Evolutionary conservation across 64 coral and sea anemone genomes (phyloP).

Genomic region (Montipora cactus): DNA sequence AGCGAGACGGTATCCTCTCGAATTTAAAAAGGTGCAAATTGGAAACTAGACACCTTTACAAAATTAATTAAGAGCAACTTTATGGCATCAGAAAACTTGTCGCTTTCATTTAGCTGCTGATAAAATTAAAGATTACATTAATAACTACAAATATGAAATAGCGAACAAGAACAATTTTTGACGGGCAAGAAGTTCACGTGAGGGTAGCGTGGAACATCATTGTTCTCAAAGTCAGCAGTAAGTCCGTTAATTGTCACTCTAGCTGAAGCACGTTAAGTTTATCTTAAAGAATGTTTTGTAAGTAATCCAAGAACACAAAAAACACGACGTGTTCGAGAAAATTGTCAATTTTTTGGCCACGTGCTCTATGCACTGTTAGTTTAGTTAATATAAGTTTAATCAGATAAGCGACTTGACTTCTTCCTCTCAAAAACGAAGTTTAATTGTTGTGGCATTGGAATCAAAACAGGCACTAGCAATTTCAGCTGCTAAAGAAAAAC

Average conservation of each 20-base stretch:
- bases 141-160: no score
- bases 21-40: no score
- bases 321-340: neutral
- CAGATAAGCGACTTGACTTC: neutral
- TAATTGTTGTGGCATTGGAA: neutral
- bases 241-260: neutral
- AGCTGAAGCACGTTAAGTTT: neutral
- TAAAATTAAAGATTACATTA: no score
- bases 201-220: neutral
- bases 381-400: neutral
- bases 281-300: neutral
- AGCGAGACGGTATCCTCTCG: no score
- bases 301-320: neutral
- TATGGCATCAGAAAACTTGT: no score
- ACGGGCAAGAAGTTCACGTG: neutral
- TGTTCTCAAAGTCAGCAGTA: neutral
- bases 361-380: neutral
- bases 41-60: no score
- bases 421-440: no score
- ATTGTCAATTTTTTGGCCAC: neutral
- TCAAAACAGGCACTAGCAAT: neutral
- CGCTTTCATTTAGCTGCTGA: no score
- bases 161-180: no score
- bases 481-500: neutral
- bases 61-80: no score